Percentiles rank a stretch among this genome's conserved stretches.
These are phyloP conservation scores for Stichopus chloronotus DNA, from an alignment of 35 echinoderm and acorn worm species.

Conservation along the genomic window DNA sequence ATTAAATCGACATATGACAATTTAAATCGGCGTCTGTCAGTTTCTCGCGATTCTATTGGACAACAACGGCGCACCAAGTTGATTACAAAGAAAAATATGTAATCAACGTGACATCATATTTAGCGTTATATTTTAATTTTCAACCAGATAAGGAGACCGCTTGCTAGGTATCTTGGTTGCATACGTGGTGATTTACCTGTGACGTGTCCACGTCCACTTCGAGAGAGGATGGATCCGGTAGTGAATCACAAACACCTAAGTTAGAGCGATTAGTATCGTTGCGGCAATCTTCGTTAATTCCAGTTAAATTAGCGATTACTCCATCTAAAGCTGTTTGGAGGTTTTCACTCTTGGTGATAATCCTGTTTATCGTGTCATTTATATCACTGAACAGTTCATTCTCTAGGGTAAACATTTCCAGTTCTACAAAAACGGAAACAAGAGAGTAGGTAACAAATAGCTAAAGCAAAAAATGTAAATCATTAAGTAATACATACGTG, in stretches of 20 bases:
- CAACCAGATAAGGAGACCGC: no score
- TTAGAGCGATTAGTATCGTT: neutral
- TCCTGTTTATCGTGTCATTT: neutral
- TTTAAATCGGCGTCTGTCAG: no score
- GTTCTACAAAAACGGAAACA: neutral
- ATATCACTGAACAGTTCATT: neutral
- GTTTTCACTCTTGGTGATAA: neutral
- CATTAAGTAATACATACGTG: no score
- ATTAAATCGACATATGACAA: no score
- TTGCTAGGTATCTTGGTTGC: neutral
- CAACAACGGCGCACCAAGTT: no score
- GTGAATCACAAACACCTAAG: neutral
- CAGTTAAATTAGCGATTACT: slow-evolving; percentile 14
- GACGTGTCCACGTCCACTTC: slow-evolving; percentile 27
- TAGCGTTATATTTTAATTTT: no score
- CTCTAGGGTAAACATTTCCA: neutral
- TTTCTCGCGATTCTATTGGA: no score
- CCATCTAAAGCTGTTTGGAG: neutral
- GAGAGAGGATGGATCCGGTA: slow-evolving; percentile 7
- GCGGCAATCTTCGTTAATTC: neutral
- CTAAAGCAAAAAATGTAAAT: no score
- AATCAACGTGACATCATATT: no score
- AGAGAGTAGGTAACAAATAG: neutral
- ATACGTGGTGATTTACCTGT: neutral
- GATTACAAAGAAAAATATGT: no score